phyloP scores from a whole-genome alignment of 2,888 invertebrate genomes.

The Idaea aversata region DNA sequence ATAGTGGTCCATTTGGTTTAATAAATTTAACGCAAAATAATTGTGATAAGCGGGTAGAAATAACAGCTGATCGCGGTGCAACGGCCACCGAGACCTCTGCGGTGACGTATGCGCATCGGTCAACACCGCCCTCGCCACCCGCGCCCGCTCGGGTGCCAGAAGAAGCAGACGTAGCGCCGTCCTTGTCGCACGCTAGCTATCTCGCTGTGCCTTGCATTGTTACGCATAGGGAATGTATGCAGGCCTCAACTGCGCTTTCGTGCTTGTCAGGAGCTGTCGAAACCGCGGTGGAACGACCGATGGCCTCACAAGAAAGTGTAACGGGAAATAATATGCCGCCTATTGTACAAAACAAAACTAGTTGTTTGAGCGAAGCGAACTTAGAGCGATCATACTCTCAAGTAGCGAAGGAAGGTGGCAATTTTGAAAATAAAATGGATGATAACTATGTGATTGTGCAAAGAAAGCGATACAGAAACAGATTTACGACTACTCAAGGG shows the following conservation, averaged over 20 bases:
- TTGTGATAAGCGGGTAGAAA: no score
- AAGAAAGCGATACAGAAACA: constrained; percentile 5
- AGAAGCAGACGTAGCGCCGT: no score
- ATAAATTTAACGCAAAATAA: no score
- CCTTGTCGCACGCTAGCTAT: no score
- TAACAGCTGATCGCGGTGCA: no score
- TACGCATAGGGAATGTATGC: no score
- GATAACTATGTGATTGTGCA: constrained; percentile 8
- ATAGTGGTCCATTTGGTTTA: no score
- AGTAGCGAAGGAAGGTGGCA: background rate
- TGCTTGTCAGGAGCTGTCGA: background rate
- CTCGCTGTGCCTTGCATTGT: no score
- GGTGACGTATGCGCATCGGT: no score
- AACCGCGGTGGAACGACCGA: background rate
- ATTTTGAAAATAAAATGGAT: background rate
- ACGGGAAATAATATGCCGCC: background rate
- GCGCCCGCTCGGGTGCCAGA: no score
- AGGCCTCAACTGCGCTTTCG: background rate
- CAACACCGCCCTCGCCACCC: no score
- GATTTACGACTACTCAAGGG: constrained; percentile 6
- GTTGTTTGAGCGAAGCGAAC: background rate
- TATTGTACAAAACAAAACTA: background rate
- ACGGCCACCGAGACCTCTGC: no score
- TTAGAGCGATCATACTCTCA: constrained; percentile 1
- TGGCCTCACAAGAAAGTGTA: background rate